A percentile compares a stretch with the other conserved stretches of the same genome.
These are phyloP conservation scores for Scylla paramamosain DNA, from an alignment of 1,140 invertebrate genomes.

Conservation along the genomic window DNA sequence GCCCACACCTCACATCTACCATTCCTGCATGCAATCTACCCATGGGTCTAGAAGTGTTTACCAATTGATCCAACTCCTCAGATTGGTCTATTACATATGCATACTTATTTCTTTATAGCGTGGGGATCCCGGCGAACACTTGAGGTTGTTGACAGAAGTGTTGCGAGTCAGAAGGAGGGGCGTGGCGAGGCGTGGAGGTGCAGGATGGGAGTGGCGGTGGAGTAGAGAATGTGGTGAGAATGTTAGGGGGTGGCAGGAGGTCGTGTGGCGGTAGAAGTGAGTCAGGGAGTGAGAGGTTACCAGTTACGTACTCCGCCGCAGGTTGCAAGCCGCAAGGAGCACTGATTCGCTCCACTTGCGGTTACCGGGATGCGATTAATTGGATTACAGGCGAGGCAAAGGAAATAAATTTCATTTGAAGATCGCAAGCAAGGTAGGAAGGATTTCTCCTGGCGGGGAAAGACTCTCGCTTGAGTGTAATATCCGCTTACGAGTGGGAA, in stretches of 20 bases:
- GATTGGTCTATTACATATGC: constrained; percentile 15
- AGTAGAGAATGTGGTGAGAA: neutral
- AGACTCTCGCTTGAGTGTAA: constrained; percentile 17
- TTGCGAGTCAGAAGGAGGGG: neutral
- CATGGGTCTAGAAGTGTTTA: neutral
- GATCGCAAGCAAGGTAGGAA: neutral
- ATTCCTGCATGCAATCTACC: constrained; percentile 5
- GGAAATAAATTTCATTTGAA: constrained; percentile 5
- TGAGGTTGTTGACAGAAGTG: neutral
- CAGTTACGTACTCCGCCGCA: neutral
- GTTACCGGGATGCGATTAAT: neutral
- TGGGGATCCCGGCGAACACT: neutral
- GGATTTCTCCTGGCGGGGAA: neutral
- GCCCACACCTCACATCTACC: neutral
- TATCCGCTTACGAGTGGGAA: neutral
- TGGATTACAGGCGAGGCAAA: constrained; percentile 13
- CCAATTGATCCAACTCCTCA: neutral
- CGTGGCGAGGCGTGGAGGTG: neutral
- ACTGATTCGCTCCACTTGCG: neutral
- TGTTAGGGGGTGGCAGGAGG: neutral
- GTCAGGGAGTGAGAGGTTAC: neutral
- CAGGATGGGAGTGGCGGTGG: neutral
- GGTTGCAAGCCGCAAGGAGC: neutral
- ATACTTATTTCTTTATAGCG: constrained; percentile 5
- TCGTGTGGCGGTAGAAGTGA: neutral